Base-by-base conservation (phyloP, 2,888 invertebrate genomes). In the Cosmorhoe ocellata region DNA sequence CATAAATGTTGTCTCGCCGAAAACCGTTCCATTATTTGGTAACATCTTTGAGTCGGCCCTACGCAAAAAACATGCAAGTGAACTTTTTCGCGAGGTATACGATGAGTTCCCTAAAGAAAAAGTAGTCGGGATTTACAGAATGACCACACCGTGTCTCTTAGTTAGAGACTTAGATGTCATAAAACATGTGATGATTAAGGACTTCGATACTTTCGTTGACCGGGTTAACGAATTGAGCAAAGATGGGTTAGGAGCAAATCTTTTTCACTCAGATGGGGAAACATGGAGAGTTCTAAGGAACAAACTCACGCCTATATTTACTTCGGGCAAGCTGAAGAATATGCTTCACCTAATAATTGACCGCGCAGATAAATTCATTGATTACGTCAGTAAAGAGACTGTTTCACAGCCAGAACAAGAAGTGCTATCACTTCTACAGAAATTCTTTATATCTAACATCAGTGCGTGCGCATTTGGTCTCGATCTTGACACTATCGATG, bases 251-350 rank as follows among this genome's bases (percentile, higher is more conserved):
- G 77, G 76, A 13, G 51, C 51, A 2, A 81, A 84, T 46, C 46
- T 84, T 12, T 83, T 84, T 40, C 71, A 74, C 33, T 68, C 76
- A 0, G 72, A 78, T 24, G 77, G 69, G 4, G 75, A 79, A 0
- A 68, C 68, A 0, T 84, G 84, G 84, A 57, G 63, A 9, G 58
- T 70, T 0, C 59, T 81, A 6, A 69, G 81, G 40, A 69, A 63
- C 26, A 63, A 67, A 1, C 71, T 84, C 11, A 73, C 76, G 1
- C 79, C 82, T 0, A 58, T 81, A 6, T 84, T 83, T 41, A 79
- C 80, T 1, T 68, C 82, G 0, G 75, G 78, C 1, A 84, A 84
- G 61, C 53, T 82, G 12, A 82, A 75, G 52, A 78, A 75, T 18
- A 51, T 84, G 82, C 65, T 78, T 14, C 59, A 75, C 51, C 51